Conservation (phyloP, 2,797 vertebrate species). For the Neopelma chrysocephalum region DNA sequence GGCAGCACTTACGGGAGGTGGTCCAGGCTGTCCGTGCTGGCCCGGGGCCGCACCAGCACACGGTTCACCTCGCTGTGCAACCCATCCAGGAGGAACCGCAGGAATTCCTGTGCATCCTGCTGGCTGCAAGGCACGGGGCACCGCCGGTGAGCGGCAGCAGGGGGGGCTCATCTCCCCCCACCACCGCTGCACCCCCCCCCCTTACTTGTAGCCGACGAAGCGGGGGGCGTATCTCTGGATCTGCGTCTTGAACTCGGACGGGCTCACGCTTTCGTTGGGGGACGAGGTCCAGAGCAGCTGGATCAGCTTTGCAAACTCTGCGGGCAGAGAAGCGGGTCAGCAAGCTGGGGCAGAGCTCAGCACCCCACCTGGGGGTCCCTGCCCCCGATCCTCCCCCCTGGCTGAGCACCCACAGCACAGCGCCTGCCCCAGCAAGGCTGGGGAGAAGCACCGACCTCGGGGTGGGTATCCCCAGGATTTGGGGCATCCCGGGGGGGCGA, state of each 20-base stretch:
- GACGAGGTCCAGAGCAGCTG: conserved; percentile 93
- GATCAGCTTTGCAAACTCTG: conserved; percentile 97
- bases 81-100: conserved; percentile 91
- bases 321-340: not conserved
- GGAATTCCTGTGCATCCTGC: conserved; percentile 97
- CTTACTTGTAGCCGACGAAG: conserved; percentile 98
- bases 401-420: not conserved
- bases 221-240: conserved; percentile 97
- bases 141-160: accelerated
- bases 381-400: not conserved
- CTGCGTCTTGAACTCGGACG: conserved; percentile 97
- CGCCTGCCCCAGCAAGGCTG: not conserved
- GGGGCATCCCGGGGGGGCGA: not conserved
- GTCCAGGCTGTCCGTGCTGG: conserved; percentile 82
- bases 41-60: conserved; percentile 77
- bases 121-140: conserved; percentile 78
- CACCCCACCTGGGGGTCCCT: accelerated
- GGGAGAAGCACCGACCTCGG: not conserved
- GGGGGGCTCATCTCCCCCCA: not conserved
- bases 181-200: accelerated
- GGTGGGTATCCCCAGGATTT: accelerated
- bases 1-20: conserved; percentile 87
- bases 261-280: conserved; percentile 91
- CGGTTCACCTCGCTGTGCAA: conserved; percentile 94
- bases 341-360: not conserved